Evolutionary conservation across 92 coral and sea anemone species (phyloP), one percentile per base, ranked within the genome.

Genomic region (Umimayanthus kanabou): DNA sequence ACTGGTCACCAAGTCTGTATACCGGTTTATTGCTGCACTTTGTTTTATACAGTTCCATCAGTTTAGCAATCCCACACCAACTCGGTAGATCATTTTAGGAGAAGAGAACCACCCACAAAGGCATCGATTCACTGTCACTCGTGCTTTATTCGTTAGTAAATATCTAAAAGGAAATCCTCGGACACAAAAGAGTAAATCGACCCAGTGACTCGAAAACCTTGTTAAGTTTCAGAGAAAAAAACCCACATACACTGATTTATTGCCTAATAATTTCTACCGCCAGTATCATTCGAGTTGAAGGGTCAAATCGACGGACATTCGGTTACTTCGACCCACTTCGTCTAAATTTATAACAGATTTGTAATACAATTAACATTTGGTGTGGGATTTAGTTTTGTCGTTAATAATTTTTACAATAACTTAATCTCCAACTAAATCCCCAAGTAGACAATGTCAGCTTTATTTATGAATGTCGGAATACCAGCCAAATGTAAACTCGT

Each of bases 401-500:
- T 33, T 33, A 33, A 33, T 33, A 33, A 33, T 33, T 33, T 33
- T 33, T 33, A 11, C 11, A 0, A 61, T 1, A 57, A 57, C 9
- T 22, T 57, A 61, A 61, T 22, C 69, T 22, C 69, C 69, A 20
- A 16, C 79, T 37, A 75, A 75, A 75, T 18, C n/a, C 37, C 23
- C 18, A 15, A 9, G 47, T 33, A 33, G 40, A 37, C 64, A n/a
- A 3, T 78, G 66, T 47, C 65, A 78, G 22, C 65, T 28, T 23
- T 28, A 10, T 50, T 78, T 47, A 26, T 26, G 6, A 75, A 20
- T 23, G 69, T 4, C 26, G n/a, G 40, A 26, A 47, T 78, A 42
- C 49, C 82, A 23, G 47, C 82, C 37, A 45, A 45, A 43, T 78
- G 82, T 78, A 78, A 78, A 78, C 82, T 78, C 20, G 7, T 2